Conservation (phyloP, 2,797 vertebrate species). For the Otus scops region DNA sequence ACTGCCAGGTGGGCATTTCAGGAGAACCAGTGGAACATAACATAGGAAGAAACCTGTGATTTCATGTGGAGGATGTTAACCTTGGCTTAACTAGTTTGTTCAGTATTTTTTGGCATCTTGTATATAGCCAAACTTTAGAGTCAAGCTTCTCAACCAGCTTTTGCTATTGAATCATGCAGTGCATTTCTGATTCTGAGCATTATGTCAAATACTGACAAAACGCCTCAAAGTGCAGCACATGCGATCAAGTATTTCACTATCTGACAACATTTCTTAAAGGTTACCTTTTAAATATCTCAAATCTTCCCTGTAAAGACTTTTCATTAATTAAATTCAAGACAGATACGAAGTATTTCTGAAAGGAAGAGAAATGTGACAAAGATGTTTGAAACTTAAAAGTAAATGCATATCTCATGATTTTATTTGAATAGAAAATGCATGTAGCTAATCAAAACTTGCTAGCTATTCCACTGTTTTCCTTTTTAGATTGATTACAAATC, state of each 20-base stretch:
- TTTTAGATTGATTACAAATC: slow-evolving; percentile 27
- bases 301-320: neutral
- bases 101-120: neutral
- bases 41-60: neutral
- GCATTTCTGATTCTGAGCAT: neutral
- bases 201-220: neutral
- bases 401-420: neutral
- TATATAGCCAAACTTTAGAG: neutral
- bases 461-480: neutral
- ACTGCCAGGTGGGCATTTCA: neutral
- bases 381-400: neutral
- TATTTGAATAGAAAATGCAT: neutral
- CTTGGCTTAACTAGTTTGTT: neutral
- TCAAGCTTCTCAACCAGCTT: neutral
- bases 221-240: neutral
- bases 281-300: neutral
- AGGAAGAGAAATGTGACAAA: neutral
- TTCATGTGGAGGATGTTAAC: neutral
- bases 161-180: neutral
- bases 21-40: neutral
- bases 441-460: slow-evolving; percentile 13
- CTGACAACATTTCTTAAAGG: neutral
- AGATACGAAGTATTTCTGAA: neutral
- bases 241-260: neutral
- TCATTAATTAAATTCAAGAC: neutral